Conservation (phyloP, 2,797 vertebrate genomes). For the Coracias cyanogaster region DNA sequence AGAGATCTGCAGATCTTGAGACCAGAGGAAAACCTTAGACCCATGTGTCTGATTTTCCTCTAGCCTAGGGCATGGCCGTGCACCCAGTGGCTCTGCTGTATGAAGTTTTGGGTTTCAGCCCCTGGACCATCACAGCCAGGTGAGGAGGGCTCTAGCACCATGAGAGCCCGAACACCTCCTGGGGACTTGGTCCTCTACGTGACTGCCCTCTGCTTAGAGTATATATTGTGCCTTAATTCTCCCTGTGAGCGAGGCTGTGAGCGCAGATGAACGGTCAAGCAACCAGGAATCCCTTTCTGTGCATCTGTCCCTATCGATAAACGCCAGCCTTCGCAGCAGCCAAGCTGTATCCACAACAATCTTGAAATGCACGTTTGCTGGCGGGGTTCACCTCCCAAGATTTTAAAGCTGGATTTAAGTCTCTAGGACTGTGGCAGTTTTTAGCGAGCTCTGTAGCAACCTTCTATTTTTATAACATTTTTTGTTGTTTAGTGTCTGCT, state of each 20-base stretch:
- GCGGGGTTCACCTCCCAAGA: neutral
- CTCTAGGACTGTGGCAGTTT: neutral
- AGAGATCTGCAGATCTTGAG: neutral
- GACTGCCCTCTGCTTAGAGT: neutral
- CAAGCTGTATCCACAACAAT: neutral
- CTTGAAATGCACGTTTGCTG: neutral
- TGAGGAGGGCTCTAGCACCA: neutral
- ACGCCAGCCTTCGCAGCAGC: neutral
- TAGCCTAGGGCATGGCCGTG: neutral
- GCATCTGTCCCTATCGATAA: neutral
- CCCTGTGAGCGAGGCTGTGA: neutral
- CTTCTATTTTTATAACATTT: neutral
- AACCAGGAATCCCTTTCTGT: neutral
- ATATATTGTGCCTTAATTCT: conserved; percentile 46
- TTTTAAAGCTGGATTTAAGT: conserved; percentile 4
- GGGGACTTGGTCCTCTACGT: neutral
- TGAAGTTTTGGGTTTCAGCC: neutral
- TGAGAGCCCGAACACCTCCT: neutral
- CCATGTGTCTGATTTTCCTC: rapidly evolving
- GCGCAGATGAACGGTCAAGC: neutral
- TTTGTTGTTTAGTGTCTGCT: neutral
- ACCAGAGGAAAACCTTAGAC: neutral
- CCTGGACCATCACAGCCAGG: rapidly evolving
- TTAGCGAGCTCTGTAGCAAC: neutral
- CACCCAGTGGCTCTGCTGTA: neutral